Percentiles rank a stretch among this genome's conserved stretches.
Conservation (phyloP, 2,797 vertebrate species). For the Sternarchorhynchus goeldii region DNA sequence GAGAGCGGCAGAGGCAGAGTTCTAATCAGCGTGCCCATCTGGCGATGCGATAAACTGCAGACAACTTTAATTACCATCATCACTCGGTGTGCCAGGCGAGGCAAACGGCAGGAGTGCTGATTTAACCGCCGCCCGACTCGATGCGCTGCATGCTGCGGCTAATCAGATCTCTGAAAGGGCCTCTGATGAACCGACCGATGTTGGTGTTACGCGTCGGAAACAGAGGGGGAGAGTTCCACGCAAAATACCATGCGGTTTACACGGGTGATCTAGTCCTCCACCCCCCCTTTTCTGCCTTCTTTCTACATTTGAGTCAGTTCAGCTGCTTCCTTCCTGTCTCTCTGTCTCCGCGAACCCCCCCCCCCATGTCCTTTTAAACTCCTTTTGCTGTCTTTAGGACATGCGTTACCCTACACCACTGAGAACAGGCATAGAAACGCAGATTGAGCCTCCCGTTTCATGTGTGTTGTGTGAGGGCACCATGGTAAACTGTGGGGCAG, state of each 20-base stretch:
- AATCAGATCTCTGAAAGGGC: background rate
- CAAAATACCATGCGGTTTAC: no score
- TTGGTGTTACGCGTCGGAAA: no score
- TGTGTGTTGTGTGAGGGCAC: constrained; percentile 36
- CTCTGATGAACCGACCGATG: background rate
- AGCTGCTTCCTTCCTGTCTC: background rate
- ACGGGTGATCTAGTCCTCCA: no score
- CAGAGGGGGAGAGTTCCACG: no score
- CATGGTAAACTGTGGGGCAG: constrained; percentile 56
- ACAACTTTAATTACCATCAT: constrained; percentile 35
- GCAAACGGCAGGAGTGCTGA: background rate
- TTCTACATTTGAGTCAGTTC: no score
- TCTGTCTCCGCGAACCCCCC: background rate
- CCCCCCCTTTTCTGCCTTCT: no score
- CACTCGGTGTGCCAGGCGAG: background rate
- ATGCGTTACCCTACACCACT: no score
- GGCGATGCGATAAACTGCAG: constrained; percentile 8
- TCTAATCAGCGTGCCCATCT: constrained; percentile 1
- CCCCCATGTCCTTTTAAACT: background rate
- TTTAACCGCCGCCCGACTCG: constrained; percentile 9
- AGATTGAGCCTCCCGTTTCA: background rate
- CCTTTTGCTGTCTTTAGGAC: background rate
- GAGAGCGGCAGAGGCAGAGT: background rate
- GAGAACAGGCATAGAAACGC: no score
- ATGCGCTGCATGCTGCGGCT: background rate